These are phyloP conservation scores for Zaprionus ghesquierei DNA, from an alignment of 1,140 invertebrate genomes.

Conservation along the genomic window DNA sequence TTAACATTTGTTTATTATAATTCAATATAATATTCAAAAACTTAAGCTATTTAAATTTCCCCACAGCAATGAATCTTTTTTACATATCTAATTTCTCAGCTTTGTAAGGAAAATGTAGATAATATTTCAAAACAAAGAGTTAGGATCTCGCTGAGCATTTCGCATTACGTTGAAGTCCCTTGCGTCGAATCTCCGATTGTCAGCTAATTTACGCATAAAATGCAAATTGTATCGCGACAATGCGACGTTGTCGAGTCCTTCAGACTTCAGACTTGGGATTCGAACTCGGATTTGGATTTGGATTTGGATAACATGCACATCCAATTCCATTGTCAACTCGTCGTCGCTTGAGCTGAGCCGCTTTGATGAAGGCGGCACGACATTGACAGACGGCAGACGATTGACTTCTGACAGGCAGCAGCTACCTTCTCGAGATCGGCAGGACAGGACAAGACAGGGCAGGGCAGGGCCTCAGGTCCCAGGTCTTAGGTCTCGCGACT, in stretches of 20 bases:
- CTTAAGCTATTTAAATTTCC: neutral
- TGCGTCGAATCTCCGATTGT: conserved; percentile 9
- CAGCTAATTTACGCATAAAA: conserved; percentile 62
- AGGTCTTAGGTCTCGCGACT: conserved; percentile 7
- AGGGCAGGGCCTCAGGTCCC: neutral
- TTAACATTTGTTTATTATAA: neutral
- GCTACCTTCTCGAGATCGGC: neutral
- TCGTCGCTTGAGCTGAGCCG: conserved; percentile 38
- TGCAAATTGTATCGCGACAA: conserved; percentile 43
- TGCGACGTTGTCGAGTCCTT: conserved; percentile 23
- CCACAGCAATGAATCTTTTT: neutral
- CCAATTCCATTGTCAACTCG: conserved; percentile 57
- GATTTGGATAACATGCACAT: conserved; percentile 24
- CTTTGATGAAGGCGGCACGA: conserved; percentile 79
- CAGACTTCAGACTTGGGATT: neutral
- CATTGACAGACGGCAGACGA: conserved; percentile 74
- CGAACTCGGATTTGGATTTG: neutral
- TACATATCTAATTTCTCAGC: neutral
- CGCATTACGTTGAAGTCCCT: neutral
- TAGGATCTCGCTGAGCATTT: neutral
- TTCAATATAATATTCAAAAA: neutral
- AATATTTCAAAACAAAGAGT: neutral
- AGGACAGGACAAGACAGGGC: neutral
- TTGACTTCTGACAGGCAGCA: conserved; percentile 27
- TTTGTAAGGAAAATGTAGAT: neutral